A percentile compares a stretch with the other conserved stretches of the same genome.
Evolutionary conservation across 2,113 vertebrate genomes (phyloP).

Genomic region (Okapia johnstoni): DNA sequence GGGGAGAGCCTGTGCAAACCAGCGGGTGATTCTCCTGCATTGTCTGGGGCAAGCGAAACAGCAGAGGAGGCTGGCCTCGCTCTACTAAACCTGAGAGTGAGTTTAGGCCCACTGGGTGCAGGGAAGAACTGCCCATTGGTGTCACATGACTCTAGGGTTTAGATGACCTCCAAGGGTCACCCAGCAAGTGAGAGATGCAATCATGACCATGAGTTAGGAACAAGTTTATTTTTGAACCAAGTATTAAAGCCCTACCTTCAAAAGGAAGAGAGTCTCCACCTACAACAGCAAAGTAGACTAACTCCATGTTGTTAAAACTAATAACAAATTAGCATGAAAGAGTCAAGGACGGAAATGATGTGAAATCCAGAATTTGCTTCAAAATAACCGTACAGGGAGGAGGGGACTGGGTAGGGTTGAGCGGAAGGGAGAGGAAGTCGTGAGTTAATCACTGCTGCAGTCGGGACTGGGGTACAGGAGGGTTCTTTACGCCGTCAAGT

Average conservation of each 20-base stretch:
- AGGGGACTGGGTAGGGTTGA: neutral
- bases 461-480: neutral
- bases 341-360: neutral
- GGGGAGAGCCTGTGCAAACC: neutral
- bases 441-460: neutral
- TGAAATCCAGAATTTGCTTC: neutral
- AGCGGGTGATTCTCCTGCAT: accelerated
- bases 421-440: accelerated
- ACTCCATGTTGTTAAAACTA: neutral
- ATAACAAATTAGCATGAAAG: neutral
- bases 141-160: neutral
- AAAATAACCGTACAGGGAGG: neutral
- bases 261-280: too few relatives aligned
- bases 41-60: neutral
- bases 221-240: neutral
- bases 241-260: neutral
- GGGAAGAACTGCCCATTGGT: accelerated
- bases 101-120: accelerated
- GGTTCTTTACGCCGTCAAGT: neutral
- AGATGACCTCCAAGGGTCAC: neutral
- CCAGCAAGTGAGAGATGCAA: too few relatives aligned
- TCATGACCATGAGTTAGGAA: neutral
- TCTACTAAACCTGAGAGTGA: neutral
- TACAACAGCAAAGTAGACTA: neutral
- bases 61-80: accelerated